Conservation (phyloP, 1,140 invertebrate genomes). For the Ephestia elutella region DNA sequence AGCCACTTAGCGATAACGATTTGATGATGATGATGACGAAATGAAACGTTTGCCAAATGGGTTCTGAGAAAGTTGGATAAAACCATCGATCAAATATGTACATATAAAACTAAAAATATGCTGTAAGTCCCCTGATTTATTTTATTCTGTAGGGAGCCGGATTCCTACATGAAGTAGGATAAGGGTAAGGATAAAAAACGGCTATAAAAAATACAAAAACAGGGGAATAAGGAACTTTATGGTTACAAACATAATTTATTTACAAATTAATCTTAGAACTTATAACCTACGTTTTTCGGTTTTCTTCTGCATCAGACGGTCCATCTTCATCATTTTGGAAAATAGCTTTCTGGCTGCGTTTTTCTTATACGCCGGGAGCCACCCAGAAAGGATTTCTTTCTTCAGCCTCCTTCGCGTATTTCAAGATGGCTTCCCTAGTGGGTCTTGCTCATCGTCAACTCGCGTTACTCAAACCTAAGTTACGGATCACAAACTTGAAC, state of each 20-base stretch:
- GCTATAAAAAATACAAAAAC: background rate
- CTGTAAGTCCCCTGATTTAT: too few relatives aligned
- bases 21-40: too few relatives aligned
- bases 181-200: too few relatives aligned
- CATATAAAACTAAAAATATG: too few relatives aligned
- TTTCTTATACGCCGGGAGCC: constrained; percentile 90
- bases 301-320: constrained; percentile 72
- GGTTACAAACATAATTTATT: constrained; percentile 13
- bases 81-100: too few relatives aligned
- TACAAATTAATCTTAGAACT: constrained; percentile 10
- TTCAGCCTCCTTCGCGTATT: constrained; percentile 96
- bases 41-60: too few relatives aligned
- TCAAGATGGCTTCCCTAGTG: constrained; percentile 96
- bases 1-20: too few relatives aligned
- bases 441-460: constrained; percentile 97
- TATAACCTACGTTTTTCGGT: constrained; percentile 51
- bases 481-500: constrained; percentile 97
- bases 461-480: constrained; percentile 94
- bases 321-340: constrained; percentile 81
- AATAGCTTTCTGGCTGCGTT: constrained; percentile 87
- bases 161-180: too few relatives aligned
- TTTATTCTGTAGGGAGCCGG: too few relatives aligned
- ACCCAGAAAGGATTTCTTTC: constrained; percentile 99
- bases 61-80: too few relatives aligned
- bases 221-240: background rate